Evolutionary conservation across 2,888 invertebrate species (phyloP).

Genomic region (Glomeris marginata): DNA sequence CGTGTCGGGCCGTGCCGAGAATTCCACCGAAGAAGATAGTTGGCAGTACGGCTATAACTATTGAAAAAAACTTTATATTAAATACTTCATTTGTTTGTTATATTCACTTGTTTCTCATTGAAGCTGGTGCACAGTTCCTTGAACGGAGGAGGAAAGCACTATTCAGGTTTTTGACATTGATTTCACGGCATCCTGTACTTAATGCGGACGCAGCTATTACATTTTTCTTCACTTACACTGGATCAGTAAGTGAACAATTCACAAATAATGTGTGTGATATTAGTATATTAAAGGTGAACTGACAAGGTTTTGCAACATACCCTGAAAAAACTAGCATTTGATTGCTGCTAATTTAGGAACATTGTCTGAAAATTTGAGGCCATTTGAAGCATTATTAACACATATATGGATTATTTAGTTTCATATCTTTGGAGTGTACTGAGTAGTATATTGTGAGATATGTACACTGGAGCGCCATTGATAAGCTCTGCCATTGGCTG

Average conservation of each 20-base stretch:
- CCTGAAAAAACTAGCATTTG: no score
- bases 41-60: conserved; percentile 22
- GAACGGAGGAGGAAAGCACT: conserved; percentile 29
- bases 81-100: no score
- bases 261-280: neutral
- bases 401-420: no score
- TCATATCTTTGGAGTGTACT: no score
- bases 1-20: conserved; percentile 30
- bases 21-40: conserved; percentile 30
- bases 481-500: no score
- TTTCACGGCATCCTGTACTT: conserved; percentile 30
- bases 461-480: no score
- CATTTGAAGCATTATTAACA: no score
- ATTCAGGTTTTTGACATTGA: conserved; percentile 27
- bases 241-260: conserved; percentile 26
- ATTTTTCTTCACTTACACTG: conserved; percentile 31
- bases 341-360: no score
- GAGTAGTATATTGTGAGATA: no score
- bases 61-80: conserved; percentile 11
- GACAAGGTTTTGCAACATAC: no score
- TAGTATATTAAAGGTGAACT: no score
- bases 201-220: conserved; percentile 29
- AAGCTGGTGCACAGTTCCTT: conserved; percentile 31
- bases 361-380: no score
- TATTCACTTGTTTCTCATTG: conserved; percentile 8